A percentile compares a stretch with the other conserved stretches of the same genome.
These are phyloP conservation scores for Drosophila mettleri DNA, from an alignment of 2,888 invertebrate species.

Conservation along the genomic window DNA sequence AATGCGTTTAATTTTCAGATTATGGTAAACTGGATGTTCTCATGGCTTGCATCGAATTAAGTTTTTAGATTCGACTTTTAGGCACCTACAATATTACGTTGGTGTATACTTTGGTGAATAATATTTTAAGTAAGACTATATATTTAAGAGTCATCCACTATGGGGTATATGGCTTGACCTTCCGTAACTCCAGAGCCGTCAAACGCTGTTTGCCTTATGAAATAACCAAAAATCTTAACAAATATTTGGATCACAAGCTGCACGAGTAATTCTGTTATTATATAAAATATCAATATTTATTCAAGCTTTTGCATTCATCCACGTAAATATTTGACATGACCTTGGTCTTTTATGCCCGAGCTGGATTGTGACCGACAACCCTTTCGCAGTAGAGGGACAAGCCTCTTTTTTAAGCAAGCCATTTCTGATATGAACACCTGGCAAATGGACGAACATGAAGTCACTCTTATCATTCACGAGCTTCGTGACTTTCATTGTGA, in stretches of 20 bases:
- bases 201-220: not conserved
- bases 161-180: too few relatives aligned
- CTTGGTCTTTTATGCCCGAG: too few relatives aligned
- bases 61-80: not conserved
- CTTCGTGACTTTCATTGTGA: not conserved
- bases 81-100: too few relatives aligned
- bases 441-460: not conserved
- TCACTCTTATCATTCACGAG: not conserved
- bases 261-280: not conserved
- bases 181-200: not conserved
- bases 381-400: not conserved
- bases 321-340: too few relatives aligned
- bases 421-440: not conserved
- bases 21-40: too few relatives aligned
- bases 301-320: too few relatives aligned
- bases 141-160: too few relatives aligned
- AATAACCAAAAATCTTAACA: not conserved
- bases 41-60: not conserved
- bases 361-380: too few relatives aligned
- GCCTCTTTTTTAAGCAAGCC: conserved; percentile 12
- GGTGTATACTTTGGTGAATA: too few relatives aligned
- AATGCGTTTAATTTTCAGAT: too few relatives aligned
- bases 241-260: not conserved
- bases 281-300: too few relatives aligned
- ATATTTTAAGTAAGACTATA: too few relatives aligned